phyloP scores from a whole-genome alignment of 2,888 invertebrate species.

The Clitarchus hookeri region DNA sequence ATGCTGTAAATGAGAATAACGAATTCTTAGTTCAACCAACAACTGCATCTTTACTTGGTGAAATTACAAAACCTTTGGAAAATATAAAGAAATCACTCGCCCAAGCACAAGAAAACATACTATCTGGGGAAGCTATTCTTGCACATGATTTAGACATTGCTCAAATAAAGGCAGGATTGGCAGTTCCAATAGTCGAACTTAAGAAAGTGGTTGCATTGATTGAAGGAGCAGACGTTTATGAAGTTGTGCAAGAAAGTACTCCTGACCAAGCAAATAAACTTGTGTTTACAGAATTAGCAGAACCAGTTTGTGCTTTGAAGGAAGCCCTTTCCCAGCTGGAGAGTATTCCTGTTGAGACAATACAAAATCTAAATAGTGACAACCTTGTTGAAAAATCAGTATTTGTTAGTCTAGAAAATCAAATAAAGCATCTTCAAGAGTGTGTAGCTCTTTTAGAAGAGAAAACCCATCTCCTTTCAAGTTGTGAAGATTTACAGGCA shows the following conservation, averaged over 20 bases:
- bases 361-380: background rate
- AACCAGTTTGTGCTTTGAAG: slow-evolving; percentile 46
- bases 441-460: slow-evolving; percentile 50
- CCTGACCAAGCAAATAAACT: background rate
- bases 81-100: background rate
- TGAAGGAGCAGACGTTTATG: background rate
- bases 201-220: background rate
- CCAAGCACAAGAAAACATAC: background rate
- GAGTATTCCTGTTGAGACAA: background rate
- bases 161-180: background rate
- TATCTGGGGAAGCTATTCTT: background rate
- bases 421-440: background rate
- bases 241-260: background rate
- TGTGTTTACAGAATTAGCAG: slow-evolving; percentile 27
- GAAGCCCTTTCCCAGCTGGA: slow-evolving; percentile 57
- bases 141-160: background rate
- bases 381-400: background rate
- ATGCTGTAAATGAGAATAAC: background rate
- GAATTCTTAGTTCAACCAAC: background rate
- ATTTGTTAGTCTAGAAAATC: background rate
- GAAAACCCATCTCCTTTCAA: slow-evolving; percentile 47
- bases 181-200: background rate
- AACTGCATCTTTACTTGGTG: background rate
- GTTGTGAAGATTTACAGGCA: background rate
- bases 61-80: background rate